Evolutionary conservation across 2,888 invertebrate species (phyloP), one percentile per base, ranked within the genome.

Genomic region (Sicus ferrugineus): DNA sequence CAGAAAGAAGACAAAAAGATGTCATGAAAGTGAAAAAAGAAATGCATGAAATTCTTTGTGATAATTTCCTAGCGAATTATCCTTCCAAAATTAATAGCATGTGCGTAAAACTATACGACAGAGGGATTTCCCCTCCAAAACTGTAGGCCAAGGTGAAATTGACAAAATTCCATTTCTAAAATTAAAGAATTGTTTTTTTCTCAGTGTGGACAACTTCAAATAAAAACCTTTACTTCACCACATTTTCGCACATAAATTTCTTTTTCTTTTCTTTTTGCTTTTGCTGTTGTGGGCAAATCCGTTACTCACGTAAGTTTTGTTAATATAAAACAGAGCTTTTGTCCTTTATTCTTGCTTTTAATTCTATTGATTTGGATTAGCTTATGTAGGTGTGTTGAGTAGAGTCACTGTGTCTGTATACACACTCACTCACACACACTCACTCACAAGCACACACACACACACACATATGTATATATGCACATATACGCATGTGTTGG

Each of bases 341-440:
- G 7, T 54, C 28, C 16, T 54, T 9, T 11, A 26, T 28, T 46
- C 19, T 26, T 28, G 14, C 63, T 67, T 79, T 77, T 80, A 80
- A 80, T 80, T 79, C 79, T 79, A 80, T 80, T 80, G 79, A 79
- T 80, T 80, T 78, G 78, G 79, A 80, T 80, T 80, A 80, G 78
- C 79, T 78, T 80, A 2, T 54, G 14, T 11, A 54, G 4, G 54
- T 54, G 26, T 28, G 54, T n/a, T n/a, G n/a, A n/a, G n/a, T n/a
- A n/a, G n/a, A n/a, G 46, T n/a, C 14, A 46, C 4, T 46, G 14
- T 46, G 46, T 46, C 46, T 14, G 46, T 46, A 19, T 46, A 16
- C 19, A 19, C n/a, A 46, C 46, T n/a, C 19, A 9, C 38, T 38
- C 38, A 14, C 19, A 30, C n/a, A n/a, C n/a, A n/a, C n/a, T n/a